A percentile compares a stretch with the other conserved stretches of the same genome.
phyloP scores from a whole-genome alignment of 2,113 vertebrate genomes.

The Apteryx owenii region DNA sequence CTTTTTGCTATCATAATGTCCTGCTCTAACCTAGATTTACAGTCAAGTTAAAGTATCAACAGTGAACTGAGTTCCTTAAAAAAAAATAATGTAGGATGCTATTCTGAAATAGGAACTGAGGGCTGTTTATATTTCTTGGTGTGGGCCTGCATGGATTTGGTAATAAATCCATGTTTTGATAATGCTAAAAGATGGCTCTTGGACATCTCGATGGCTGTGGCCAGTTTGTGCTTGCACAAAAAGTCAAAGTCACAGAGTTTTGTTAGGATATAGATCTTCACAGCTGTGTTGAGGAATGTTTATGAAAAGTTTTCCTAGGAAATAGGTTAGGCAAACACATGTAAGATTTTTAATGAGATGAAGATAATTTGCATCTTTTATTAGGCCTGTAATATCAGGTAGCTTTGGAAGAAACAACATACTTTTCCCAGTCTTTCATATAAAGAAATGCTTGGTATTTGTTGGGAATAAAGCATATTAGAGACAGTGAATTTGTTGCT shows the following conservation, averaged over 20 bases:
- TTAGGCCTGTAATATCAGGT: neutral
- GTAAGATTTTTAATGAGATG: neutral
- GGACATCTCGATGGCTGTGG: neutral
- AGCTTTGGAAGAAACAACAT: neutral
- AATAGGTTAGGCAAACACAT: neutral
- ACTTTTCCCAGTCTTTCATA: neutral
- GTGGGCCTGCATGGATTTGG: neutral
- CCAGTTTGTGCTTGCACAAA: neutral
- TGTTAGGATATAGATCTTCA: neutral
- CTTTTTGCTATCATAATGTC: neutral
- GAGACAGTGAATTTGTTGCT: neutral
- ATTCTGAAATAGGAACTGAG: neutral
- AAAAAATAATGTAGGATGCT: neutral
- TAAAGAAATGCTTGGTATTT: neutral
- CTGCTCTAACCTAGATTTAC: neutral
- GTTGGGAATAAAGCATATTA: neutral
- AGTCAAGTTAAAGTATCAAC: neutral
- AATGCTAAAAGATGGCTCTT: neutral
- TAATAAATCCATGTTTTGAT: neutral
- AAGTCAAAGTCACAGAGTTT: neutral
- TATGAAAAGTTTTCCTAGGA: slow-evolving; percentile 16
- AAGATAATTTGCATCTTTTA: neutral
- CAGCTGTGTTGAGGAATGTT: fast-evolving
- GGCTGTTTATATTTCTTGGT: neutral
- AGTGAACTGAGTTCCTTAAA: neutral